phyloP scores from a whole-genome alignment of 1,140 invertebrate species.

The Drosophila serrata region DNA sequence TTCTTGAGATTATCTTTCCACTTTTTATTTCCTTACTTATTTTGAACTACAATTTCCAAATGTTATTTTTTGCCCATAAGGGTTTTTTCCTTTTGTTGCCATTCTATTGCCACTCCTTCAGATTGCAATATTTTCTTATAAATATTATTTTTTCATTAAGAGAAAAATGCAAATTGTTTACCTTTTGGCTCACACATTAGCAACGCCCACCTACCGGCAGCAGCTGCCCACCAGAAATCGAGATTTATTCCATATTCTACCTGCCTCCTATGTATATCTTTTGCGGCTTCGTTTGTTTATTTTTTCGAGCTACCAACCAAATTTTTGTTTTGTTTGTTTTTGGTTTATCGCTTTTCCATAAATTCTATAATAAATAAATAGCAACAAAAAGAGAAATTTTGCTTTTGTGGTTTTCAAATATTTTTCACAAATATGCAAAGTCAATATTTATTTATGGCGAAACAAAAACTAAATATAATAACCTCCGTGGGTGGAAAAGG shows the following conservation, averaged over 20 bases:
- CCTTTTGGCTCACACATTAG: constrained; percentile 46
- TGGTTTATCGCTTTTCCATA: constrained; percentile 35
- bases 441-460: constrained; percentile 57
- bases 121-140: constrained; percentile 30
- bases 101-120: constrained; percentile 7
- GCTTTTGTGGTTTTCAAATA: constrained; percentile 36
- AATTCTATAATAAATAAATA: constrained; percentile 60
- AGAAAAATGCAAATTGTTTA: constrained; percentile 70
- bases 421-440: constrained; percentile 68
- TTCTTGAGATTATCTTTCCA: too few relatives aligned
- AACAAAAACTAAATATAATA: constrained; percentile 12
- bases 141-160: constrained; percentile 74
- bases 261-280: constrained; percentile 21
- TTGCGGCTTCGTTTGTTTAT: constrained; percentile 46
- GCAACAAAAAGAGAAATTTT: neutral
- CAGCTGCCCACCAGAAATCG: constrained; percentile 39
- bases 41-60: neutral
- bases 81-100: constrained; percentile 12
- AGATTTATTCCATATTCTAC: constrained; percentile 15
- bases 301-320: constrained; percentile 45
- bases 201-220: constrained; percentile 52
- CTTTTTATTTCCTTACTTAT: neutral
- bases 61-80: constrained; percentile 3
- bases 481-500: constrained; percentile 19
- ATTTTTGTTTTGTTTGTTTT: constrained; percentile 67